These are phyloP conservation scores for Ranitomeya variabilis DNA, from an alignment of 2,113 vertebrate genomes.

Conservation along the genomic window DNA sequence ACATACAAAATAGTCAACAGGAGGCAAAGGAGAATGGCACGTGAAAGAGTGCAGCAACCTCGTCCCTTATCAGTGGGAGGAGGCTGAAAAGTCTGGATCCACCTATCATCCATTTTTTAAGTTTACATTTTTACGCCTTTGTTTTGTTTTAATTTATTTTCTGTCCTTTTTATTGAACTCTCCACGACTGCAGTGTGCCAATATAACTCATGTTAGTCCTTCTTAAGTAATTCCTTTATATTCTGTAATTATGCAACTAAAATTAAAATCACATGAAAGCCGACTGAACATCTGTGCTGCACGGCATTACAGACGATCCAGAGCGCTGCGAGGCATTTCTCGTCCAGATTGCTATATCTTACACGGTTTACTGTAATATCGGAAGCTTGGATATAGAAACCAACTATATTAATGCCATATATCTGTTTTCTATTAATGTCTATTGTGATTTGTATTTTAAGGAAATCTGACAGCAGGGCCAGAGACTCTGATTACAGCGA, in stretches of 20 bases:
- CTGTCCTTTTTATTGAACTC: not conserved
- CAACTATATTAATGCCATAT: not conserved
- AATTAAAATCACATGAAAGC: not conserved
- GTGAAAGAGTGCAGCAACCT: too few species aligned
- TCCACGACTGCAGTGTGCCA: not conserved
- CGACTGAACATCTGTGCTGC: constrained; percentile 4
- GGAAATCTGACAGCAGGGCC: too few species aligned
- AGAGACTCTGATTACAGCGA: too few species aligned
- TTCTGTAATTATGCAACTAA: constrained; percentile 12
- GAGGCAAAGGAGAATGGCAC: too few species aligned
- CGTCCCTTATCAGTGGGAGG: too few species aligned
- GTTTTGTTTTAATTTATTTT: not conserved
- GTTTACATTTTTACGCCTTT: not conserved
- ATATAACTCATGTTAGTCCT: not conserved
- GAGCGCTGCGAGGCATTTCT: not conserved
- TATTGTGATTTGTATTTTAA: not conserved
- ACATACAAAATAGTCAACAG: too few species aligned
- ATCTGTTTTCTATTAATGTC: not conserved
- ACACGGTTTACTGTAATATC: not conserved
- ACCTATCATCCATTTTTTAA: too few species aligned
- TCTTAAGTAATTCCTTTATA: not conserved
- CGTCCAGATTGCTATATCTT: not conserved
- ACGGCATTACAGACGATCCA: not conserved
- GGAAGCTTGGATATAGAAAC: not conserved
- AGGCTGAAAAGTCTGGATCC: too few species aligned